Conservation (phyloP, 2,113 vertebrate species). For the Orthochromis malagaraziensis region DNA sequence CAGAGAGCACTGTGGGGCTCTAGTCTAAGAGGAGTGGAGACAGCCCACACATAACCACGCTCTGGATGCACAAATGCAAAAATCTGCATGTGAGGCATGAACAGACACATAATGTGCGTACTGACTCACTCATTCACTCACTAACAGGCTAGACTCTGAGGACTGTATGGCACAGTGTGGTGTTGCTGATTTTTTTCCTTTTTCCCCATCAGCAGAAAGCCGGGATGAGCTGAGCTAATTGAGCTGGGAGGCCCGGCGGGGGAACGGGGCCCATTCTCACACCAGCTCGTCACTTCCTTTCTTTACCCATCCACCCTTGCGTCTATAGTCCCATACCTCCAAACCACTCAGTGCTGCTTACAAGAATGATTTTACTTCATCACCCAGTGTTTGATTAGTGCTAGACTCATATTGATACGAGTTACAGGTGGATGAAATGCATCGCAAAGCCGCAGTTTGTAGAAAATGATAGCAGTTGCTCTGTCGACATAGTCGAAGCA, state of each 20-base stretch:
- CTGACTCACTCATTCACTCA: conserved; percentile 41
- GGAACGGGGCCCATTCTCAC: conserved; percentile 43
- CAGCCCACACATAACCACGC: background rate
- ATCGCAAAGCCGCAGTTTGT: background rate
- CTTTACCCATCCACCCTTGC: conserved; percentile 32
- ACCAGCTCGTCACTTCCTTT: conserved; percentile 61
- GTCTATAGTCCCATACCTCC: conserved; percentile 35
- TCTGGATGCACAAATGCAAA: conserved; percentile 14
- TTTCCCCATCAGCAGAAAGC: conserved; percentile 68
- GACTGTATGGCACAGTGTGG: conserved; percentile 32
- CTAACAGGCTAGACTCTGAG: conserved; percentile 54
- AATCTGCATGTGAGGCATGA: conserved; percentile 40
- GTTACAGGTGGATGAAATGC: background rate
- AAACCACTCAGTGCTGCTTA: conserved; percentile 25
- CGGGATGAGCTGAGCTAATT: conserved; percentile 69
- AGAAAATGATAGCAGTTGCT: background rate
- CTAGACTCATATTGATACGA: background rate
- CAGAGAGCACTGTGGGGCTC: conserved; percentile 48
- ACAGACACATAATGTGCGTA: conserved; percentile 37
- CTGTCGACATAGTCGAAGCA: background rate
- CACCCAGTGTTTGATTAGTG: background rate
- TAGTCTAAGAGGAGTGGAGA: conserved; percentile 29
- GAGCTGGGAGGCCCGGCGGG: conserved; percentile 64
- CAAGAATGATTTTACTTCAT: background rate
- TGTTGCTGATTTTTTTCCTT: conserved; percentile 30